Base-by-base conservation (phyloP, 1,140 invertebrate genomes). In the Nomia melanderi region DNA sequence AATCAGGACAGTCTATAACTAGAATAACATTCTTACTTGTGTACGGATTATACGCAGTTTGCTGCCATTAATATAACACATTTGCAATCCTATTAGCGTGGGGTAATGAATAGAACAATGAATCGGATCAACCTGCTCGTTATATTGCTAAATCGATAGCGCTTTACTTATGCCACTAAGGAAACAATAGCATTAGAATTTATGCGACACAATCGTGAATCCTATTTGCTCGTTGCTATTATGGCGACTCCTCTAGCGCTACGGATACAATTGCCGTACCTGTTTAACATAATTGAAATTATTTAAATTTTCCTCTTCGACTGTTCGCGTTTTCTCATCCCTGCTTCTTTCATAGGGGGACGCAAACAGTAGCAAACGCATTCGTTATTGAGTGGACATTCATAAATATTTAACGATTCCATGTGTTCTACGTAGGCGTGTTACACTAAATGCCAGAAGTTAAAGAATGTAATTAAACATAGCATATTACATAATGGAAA, bases 31-130 rank as follows among this genome's bases (percentile, higher is more conserved):
- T 73, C 36, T 74, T 72, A 72, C 50, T 63, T 41, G 50, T 7
- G 25, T 5, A 31, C 36, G n/a, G n/a, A 66, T 74, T 36, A 25
- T 33, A 66, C 27, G n/a, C 20, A 23, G 25, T 7, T 56, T 12
- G 20, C 47, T 56, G 47, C 53, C 36, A 31, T 25, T 66, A 53
- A 20, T 25, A 23, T 29, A 54, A n/a, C 27, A 50, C 65, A 59
- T 69, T 47, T 69, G 39, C 64, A 69, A 69, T 76, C 73, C 41
- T 60, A 82, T 82, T 82, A 81, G 63, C 63, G 64, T 23, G 7
- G 63, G 50, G 14, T 82, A 82, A 82, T 82, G 74, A 82, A 82
- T 73, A 39, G 79, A 62, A 69, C 79, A 78, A 82, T 82, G 79
- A 73, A 78, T 72, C 56, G 77, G 53, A 82, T 82, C 77, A 78